Evolutionary conservation across 2,113 vertebrate species (phyloP), one percentile per base, ranked within the genome.

Genomic region (Oncorhynchus clarkii): DNA sequence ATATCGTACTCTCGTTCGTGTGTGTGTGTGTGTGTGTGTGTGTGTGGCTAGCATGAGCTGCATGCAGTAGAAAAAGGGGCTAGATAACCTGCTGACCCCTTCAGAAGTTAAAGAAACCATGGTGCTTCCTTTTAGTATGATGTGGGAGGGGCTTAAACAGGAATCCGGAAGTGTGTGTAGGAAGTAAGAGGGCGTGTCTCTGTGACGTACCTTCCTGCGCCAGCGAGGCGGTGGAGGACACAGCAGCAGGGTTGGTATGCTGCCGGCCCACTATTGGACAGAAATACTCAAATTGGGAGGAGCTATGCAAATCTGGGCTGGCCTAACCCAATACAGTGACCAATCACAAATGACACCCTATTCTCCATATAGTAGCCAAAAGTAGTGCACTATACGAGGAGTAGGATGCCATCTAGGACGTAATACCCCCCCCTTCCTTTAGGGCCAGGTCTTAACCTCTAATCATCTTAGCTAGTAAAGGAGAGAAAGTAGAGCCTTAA

Each of bases 241-340:
- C 95, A 93, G 95, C 95, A 96, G 96, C 95, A 93, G 96, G 96
- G 94, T 96, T 95, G 94, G 96, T 97, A 95, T 95, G 95, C 96
- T 96, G 96, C 96, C 96, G 95, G 94, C 96, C 96, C 96, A 96
- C 96, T 97, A 97, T 94, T 95, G 96, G 95, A 96, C 94, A 96
- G 93, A 96, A 91, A 95, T 88, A 95, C 94, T 95, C 95, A 91
- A 96, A 95, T 94, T 96, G 95, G 92, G 91, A 93, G 92, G 93
- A 85, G 93, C 94, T 91, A 87, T 84, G 76, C 77, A 90, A 88
- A 84, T 84, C 69, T 85, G 73, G 29, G 84, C 79, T 87, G 85
- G 67, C 84, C 89, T 85, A 78, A 73, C 67, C 67, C 34, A 54
- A 54, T 54, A 54, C 51, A 54, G 12, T 54, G 51, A 54, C 51